These are phyloP conservation scores for Oenanthe oenanthe DNA, from an alignment of 2,113 vertebrate genomes.

Conservation along the genomic window DNA sequence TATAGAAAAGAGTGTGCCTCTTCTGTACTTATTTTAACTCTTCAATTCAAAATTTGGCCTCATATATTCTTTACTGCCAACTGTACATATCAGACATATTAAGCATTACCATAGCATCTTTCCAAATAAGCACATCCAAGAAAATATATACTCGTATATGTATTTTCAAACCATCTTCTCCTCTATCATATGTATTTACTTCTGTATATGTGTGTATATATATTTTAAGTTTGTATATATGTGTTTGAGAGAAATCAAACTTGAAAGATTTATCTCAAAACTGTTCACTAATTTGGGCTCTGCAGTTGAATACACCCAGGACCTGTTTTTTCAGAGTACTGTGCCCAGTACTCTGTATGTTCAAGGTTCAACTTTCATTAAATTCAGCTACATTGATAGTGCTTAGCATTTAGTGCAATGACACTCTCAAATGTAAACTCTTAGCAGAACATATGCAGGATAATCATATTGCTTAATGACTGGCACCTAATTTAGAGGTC, in stretches of 20 bases:
- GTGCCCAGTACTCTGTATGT: background rate
- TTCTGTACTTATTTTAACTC: background rate
- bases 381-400: background rate
- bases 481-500: conserved; percentile 7
- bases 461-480: conserved; percentile 14
- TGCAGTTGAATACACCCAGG: background rate
- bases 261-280: background rate
- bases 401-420: background rate
- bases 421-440: background rate
- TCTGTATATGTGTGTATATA: background rate
- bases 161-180: background rate
- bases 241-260: background rate
- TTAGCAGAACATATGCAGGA: background rate
- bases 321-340: background rate
- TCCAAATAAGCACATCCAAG: background rate
- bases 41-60: background rate
- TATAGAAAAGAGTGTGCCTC: background rate
- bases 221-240: background rate
- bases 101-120: background rate
- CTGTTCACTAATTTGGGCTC: background rate
- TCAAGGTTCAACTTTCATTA: background rate
- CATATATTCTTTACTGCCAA: background rate
- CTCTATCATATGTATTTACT: background rate
- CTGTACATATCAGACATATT: background rate
- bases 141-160: background rate